Evolutionary conservation across 2,113 vertebrate species (phyloP).

Genomic region (Mirounga angustirostris): DNA sequence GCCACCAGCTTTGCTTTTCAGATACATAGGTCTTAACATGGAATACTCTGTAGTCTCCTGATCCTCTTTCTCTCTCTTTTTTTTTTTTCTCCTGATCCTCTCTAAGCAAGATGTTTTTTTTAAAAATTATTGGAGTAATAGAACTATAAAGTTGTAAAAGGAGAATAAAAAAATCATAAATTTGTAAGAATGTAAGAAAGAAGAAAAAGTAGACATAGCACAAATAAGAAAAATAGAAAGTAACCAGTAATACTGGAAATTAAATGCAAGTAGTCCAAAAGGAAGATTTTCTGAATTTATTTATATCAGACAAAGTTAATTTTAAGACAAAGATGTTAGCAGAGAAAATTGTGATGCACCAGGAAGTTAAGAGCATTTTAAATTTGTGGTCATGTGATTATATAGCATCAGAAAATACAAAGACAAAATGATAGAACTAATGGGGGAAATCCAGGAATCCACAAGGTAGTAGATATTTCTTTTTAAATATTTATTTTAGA

Average conservation of each 20-base stretch:
- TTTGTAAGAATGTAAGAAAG: neutral
- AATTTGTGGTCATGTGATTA: neutral
- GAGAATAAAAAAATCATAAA: neutral
- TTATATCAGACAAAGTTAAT: neutral
- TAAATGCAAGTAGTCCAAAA: neutral
- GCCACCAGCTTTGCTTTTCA: no score
- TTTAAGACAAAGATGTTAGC: neutral
- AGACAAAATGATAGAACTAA: neutral
- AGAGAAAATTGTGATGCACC: neutral
- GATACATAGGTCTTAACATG: neutral
- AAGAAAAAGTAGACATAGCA: neutral
- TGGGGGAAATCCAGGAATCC: neutral
- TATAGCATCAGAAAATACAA: neutral
- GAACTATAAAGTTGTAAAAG: neutral
- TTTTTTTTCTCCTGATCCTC: neutral
- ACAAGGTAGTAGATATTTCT: neutral
- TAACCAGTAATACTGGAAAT: neutral
- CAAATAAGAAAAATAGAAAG: neutral
- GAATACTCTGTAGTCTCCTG: neutral
- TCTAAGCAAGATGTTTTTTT: neutral
- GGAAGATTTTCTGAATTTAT: slow-evolving; percentile 7
- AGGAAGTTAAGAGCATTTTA: neutral
- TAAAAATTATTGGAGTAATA: neutral
- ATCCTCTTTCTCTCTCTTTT: neutral
- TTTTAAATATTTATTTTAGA: neutral